Conservation (phyloP, 2,888 invertebrate genomes). For the Leptinotarsa tumamoca region DNA sequence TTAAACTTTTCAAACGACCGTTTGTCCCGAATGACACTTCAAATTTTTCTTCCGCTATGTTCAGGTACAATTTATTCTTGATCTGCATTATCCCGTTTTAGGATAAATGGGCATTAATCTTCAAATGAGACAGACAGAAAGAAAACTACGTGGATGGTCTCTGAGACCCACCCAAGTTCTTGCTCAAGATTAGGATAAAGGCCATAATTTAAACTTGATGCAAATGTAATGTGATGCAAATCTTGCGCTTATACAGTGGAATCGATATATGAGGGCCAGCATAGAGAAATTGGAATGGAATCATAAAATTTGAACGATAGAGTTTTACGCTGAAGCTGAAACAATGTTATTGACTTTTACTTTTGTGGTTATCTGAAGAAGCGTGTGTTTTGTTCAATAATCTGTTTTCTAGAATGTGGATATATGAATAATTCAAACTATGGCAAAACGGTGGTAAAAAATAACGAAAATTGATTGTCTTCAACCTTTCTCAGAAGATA, state of each 20-base stretch:
- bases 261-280: background rate
- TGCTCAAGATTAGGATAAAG: constrained; percentile 17
- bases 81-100: constrained; percentile 28
- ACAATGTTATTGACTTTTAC: no score
- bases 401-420: no score
- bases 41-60: constrained; percentile 35
- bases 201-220: constrained; percentile 23
- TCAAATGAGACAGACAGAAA: background rate
- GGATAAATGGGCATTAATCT: constrained; percentile 33
- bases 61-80: constrained; percentile 30
- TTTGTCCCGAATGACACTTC: constrained; percentile 37
- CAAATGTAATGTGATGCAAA: background rate
- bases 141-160: constrained; percentile 20
- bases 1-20: constrained; percentile 39
- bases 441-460: no score
- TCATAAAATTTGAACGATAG: no score
- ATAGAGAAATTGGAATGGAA: no score
- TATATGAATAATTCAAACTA: no score
- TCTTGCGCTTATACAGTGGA: background rate
- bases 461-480: no score
- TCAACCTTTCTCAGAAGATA: no score
- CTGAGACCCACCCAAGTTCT: constrained; percentile 18
- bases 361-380: no score
- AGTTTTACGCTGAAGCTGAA: no score
- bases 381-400: no score